Conservation (phyloP, 1,140 invertebrate genomes). For the Anastrepha obliqua region DNA sequence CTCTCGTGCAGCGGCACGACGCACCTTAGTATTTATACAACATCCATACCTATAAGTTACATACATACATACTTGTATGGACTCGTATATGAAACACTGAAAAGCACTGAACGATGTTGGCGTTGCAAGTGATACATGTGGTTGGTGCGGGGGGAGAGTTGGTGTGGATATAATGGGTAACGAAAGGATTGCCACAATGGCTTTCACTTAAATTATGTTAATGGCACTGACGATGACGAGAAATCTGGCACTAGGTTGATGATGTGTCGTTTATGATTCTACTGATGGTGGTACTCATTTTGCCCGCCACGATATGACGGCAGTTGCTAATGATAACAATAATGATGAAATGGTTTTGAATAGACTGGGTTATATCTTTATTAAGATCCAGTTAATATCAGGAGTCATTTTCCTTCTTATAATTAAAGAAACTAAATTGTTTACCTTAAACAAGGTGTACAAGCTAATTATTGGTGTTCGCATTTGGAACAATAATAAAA, state of each 20-base stretch:
- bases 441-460: too few relatives aligned
- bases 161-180: too few relatives aligned
- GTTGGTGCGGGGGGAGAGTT: not conserved
- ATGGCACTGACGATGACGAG: not conserved
- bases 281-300: conserved; percentile 19
- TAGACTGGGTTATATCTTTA: too few relatives aligned
- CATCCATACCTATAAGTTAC: too few relatives aligned
- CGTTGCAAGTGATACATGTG: not conserved
- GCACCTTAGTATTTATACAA: not conserved
- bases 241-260: not conserved
- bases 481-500: too few relatives aligned
- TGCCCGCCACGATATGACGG: not conserved
- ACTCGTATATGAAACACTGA: too few relatives aligned
- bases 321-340: not conserved
- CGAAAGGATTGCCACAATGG: conserved; percentile 6
- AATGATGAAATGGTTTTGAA: not conserved
- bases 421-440: too few relatives aligned
- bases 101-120: not conserved
- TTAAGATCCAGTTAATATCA: too few relatives aligned
- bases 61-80: too few relatives aligned
- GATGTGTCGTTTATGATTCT: conserved; percentile 7
- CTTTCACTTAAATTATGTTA: conserved; percentile 44
- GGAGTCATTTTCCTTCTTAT: too few relatives aligned
- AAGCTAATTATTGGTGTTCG: too few relatives aligned
- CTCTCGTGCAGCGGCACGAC: not conserved